Conservation (phyloP, 1,140 invertebrate genomes). For the Bactericera cockerelli region DNA sequence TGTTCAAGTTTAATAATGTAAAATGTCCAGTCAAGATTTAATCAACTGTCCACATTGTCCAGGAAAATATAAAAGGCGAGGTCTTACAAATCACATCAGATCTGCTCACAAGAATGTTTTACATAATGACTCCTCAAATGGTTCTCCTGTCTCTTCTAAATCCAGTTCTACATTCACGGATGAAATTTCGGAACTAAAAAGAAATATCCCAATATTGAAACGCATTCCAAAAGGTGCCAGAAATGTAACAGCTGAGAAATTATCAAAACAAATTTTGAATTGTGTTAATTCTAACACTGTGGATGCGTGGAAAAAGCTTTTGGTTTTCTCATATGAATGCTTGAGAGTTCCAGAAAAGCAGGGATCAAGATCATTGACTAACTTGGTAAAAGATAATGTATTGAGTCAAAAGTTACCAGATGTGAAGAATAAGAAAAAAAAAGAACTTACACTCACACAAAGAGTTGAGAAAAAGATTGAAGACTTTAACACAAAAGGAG, state of each 20-base stretch:
- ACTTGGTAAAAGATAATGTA: background rate
- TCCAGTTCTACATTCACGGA: background rate
- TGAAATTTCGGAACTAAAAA: background rate
- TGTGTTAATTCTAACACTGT: background rate
- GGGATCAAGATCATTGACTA: background rate
- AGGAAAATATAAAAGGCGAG: too few species aligned
- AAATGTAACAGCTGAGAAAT: background rate
- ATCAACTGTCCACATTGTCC: too few species aligned
- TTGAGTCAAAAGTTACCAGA: background rate
- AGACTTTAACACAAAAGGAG: background rate
- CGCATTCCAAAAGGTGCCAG: background rate
- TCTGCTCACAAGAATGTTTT: too few species aligned
- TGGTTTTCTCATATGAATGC: too few species aligned
- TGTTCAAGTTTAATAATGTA: too few species aligned
- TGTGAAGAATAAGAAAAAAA: background rate
- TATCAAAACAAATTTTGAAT: background rate
- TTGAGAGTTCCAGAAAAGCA: background rate
- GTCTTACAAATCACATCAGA: too few species aligned
- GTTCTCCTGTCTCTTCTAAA: too few species aligned
- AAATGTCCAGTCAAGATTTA: too few species aligned
- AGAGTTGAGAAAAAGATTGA: background rate
- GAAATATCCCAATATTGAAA: background rate
- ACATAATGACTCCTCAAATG: too few species aligned
- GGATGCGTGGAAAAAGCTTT: background rate
- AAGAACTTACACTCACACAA: background rate